A percentile compares a stretch with the other conserved stretches of the same genome.
These are phyloP conservation scores for Lagopus muta DNA, from an alignment of 2,113 vertebrate species.

Conservation along the genomic window DNA sequence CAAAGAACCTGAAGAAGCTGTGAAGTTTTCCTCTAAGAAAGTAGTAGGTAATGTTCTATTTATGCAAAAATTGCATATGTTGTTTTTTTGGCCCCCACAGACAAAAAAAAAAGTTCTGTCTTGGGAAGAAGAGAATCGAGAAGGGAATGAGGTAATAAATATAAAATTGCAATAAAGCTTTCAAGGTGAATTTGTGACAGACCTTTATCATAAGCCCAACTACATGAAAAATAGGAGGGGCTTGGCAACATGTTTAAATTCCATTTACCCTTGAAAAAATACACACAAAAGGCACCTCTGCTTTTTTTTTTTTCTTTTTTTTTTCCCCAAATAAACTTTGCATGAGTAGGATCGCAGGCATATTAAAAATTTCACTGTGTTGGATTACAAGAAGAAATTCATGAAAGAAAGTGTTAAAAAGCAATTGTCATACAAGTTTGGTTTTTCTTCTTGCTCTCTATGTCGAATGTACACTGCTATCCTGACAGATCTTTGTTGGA, in stretches of 20 bases:
- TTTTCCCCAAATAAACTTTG: background rate
- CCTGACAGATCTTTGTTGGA: background rate
- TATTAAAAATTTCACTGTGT: background rate
- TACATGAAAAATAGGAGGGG: background rate
- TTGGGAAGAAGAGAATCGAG: background rate
- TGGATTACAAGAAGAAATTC: background rate
- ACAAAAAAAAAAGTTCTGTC: background rate
- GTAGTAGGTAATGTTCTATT: background rate
- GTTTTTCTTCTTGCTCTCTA: background rate
- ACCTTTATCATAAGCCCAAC: background rate
- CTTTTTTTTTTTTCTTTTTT: background rate
- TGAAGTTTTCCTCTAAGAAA: background rate
- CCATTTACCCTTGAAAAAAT: background rate
- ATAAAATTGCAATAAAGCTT: background rate
- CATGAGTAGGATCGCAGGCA: background rate
- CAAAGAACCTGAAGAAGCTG: background rate
- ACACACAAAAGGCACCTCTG: background rate
- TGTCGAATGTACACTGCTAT: background rate
- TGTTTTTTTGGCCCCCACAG: background rate
- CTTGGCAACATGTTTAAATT: background rate
- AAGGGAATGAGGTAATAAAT: background rate
- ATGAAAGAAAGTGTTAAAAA: constrained; percentile 13
- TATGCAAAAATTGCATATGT: background rate
- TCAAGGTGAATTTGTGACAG: background rate
- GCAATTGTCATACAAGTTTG: background rate